Percentiles rank a stretch among this genome's conserved stretches.
Conservation (phyloP, 2,888 invertebrate species). For the Phortica magna region DNA sequence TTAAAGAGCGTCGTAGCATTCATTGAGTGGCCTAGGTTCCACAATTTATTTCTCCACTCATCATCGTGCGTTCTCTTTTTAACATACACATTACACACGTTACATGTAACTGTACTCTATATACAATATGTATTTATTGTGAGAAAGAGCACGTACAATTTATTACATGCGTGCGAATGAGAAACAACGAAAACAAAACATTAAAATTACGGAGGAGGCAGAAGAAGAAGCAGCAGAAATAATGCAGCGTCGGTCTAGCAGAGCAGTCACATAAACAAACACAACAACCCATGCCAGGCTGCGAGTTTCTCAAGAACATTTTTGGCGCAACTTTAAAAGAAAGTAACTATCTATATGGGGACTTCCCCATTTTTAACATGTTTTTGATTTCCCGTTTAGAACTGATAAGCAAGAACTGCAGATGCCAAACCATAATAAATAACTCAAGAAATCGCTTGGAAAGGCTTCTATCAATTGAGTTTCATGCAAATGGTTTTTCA, state of each 20-base stretch:
- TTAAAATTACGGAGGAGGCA: slow-evolving; percentile 58
- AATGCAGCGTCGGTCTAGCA: slow-evolving; percentile 13
- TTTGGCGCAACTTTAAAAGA: not conserved
- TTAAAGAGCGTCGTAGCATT: not conserved
- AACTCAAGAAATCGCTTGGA: no score
- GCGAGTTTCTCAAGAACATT: not conserved
- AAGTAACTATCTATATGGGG: no score
- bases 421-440: no score
- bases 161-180: slow-evolving; percentile 48
- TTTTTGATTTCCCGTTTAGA: no score
- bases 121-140: not conserved
- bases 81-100: slow-evolving; percentile 21
- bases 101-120: slow-evolving; percentile 36
- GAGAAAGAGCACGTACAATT: not conserved
- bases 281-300: not conserved
- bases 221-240: slow-evolving; percentile 19
- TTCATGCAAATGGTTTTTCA: no score
- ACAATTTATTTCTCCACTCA: slow-evolving; percentile 23
- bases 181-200: slow-evolving; percentile 69
- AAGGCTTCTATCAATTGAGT: no score
- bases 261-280: slow-evolving; percentile 4
- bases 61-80: not conserved
- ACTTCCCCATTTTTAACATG: no score
- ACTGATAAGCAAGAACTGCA: no score
- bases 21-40: slow-evolving; percentile 3